Conservation (phyloP, 2,113 vertebrate species). For the Anser cygnoides region DNA sequence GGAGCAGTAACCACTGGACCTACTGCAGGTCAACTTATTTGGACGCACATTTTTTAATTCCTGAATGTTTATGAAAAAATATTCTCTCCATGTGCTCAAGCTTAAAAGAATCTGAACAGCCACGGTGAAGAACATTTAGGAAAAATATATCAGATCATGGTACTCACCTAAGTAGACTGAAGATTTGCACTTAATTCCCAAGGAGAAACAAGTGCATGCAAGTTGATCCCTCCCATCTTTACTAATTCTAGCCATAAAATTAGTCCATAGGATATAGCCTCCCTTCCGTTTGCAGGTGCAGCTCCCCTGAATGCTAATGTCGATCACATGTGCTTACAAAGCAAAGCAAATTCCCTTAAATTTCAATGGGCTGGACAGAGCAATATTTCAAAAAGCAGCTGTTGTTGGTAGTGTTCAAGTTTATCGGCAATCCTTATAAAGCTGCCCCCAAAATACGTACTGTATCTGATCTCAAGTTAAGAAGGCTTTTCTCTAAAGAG, state of each 20-base stretch:
- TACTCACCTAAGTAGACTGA: background rate
- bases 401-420: slow-evolving; percentile 38
- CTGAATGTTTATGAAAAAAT: background rate
- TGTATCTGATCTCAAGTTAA: slow-evolving; percentile 71
- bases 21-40: background rate
- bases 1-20: background rate
- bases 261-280: background rate
- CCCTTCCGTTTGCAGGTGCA: slow-evolving; percentile 6
- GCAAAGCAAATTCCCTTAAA: slow-evolving; percentile 56
- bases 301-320: slow-evolving; percentile 54
- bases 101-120: background rate
- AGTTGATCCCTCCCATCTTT: background rate
- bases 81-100: background rate
- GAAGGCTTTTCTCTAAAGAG: slow-evolving; percentile 65
- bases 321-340: slow-evolving; percentile 24
- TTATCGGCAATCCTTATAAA: slow-evolving; percentile 66
- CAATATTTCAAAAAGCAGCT: slow-evolving; percentile 60
- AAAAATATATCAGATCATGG: background rate
- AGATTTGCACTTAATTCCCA: background rate
- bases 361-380: slow-evolving; percentile 41
- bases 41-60: background rate
- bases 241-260: background rate
- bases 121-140: background rate
- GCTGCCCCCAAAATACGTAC: slow-evolving; percentile 56
- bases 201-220: background rate